phyloP scores from a whole-genome alignment of 2,797 vertebrate genomes.

The Helicolenus hilgendorfi region DNA sequence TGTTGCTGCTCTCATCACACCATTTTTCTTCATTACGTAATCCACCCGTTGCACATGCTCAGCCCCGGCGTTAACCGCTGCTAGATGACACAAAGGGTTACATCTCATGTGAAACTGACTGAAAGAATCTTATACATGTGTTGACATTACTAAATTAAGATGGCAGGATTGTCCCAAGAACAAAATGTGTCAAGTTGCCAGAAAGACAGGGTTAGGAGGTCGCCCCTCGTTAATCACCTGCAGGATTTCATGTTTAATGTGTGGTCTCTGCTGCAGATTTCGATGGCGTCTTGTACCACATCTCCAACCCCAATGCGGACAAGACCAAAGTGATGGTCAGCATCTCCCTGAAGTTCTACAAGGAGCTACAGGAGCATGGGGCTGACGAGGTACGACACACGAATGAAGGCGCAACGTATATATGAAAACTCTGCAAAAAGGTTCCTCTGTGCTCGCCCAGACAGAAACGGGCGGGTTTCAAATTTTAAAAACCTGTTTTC shows the following conservation, averaged over 20 bases:
- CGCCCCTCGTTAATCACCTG: not conserved
- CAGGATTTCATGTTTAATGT: not conserved
- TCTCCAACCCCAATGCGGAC: conserved; percentile 98
- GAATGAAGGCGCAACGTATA: not conserved
- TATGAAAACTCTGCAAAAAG: not conserved
- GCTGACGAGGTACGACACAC: conserved; percentile 93
- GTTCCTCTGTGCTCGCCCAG: not conserved
- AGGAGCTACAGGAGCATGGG: conserved; percentile 98
- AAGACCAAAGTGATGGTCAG: conserved; percentile 99
- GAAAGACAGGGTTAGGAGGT: no score
- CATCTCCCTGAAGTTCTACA: conserved; percentile 99
- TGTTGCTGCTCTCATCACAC: not conserved
- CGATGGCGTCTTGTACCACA: conserved; percentile 99
- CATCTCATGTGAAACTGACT: not conserved
- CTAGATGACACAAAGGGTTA: not conserved
- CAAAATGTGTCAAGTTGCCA: not conserved
- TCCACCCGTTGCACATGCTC: not conserved
- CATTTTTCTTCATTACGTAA: not conserved
- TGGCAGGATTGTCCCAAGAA: not conserved
- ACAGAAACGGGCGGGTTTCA: not conserved
- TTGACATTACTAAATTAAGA: not conserved
- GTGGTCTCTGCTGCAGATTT: conserved; percentile 90
- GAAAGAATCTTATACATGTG: not conserved
- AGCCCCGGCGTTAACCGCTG: not conserved
- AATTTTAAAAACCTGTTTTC: not conserved